Base-by-base conservation (phyloP, 2,888 invertebrate genomes). In the Octodonta nipae region DNA sequence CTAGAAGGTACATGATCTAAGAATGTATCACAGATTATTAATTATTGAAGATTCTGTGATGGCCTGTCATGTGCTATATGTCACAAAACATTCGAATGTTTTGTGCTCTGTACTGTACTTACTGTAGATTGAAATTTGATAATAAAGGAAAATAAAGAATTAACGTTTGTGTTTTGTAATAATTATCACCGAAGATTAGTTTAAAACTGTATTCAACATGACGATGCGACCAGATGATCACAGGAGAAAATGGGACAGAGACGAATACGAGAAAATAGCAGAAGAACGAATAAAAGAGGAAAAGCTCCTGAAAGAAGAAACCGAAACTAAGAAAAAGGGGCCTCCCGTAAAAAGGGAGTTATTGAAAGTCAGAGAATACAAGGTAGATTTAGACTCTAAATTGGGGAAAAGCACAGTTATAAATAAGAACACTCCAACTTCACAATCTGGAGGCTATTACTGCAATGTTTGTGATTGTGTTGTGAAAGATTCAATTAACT, bases 381-480 rank as follows among this genome's bases (percentile, higher is more conserved):
- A 89, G 70, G 93, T 98, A 29, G 96, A 99, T 60, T 73, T 99
- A 31, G 96, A 98, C 56, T 95, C 95, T 2, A 91, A 92, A 62
- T 67, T 99, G 22, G 96, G 96, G 11, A 98, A 96, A 66, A 92
- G 93, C 58, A 85, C 91, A 30, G 95, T 99, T 3, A 95, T 98
- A 42, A 98, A 89, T 46, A 98, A 96, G 64, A 93, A 91, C 51
- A 95, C 96, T 30, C 93, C 96, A 15, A 85, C 92, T 2, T 88
- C 93, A 7, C 92, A 95, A 61, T 87, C 92, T 8, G 96, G 96
- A 41, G 98, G 96, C 49, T 98, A 96, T 58, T 98, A 96, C 58
- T 99, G 98, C 67, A 95, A 99, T 78, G 95, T 96, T 0, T 98
- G 98, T 52, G 98, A 99, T 60, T 99, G 98, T 68, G 92, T 96